Evolutionary conservation across 1,140 invertebrate genomes (phyloP).

Genomic region (Lepidurus couesii): DNA sequence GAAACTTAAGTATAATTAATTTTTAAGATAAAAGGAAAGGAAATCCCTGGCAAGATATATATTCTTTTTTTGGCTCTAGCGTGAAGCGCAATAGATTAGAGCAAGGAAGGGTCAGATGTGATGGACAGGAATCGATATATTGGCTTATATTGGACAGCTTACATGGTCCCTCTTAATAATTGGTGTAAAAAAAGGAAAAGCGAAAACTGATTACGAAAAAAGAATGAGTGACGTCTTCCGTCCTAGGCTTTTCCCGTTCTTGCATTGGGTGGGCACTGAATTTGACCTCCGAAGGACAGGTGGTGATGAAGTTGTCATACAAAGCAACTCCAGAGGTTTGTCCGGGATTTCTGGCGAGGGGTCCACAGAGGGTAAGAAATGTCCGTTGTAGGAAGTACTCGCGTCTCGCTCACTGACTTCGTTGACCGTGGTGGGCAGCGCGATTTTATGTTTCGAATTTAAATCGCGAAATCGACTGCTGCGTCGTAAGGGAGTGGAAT

Average conservation of each 20-base stretch:
- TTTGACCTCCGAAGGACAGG: background rate
- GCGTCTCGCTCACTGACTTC: constrained; percentile 7
- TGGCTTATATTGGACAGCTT: constrained; percentile 9
- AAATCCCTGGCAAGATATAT: background rate
- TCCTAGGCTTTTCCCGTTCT: background rate
- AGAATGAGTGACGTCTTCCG: constrained; percentile 3
- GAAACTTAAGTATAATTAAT: background rate
- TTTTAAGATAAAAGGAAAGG: background rate
- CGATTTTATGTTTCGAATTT: background rate
- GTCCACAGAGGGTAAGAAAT: background rate
- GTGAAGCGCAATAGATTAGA: background rate
- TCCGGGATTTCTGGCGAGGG: background rate
- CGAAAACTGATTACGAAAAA: background rate
- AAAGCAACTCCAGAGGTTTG: background rate
- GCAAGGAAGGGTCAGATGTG: background rate
- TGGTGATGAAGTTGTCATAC: background rate
- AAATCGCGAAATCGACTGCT: background rate
- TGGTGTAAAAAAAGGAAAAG: background rate
- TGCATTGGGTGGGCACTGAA: background rate
- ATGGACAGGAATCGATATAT: background rate
- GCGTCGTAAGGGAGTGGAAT: constrained; percentile 4
- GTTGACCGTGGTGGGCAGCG: background rate
- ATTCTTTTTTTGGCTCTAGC: background rate
- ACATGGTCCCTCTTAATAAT: constrained; percentile 9
- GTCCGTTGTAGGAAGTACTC: background rate